Base-by-base conservation (phyloP, 1,140 invertebrate species). In the Saccostrea glomerata region DNA sequence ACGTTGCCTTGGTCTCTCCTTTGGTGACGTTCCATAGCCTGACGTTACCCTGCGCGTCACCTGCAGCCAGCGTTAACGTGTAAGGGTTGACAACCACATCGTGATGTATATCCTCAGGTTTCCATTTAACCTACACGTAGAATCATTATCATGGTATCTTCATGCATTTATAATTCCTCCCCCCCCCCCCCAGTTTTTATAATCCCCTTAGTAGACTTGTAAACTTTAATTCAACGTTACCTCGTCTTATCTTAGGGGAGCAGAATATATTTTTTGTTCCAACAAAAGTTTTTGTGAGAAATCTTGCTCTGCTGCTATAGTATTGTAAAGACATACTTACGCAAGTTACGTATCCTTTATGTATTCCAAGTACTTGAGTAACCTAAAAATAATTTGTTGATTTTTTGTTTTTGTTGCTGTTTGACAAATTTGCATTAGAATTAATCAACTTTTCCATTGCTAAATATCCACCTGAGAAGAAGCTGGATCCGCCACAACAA, bases 401-500 rank as follows among this genome's bases (percentile, higher is more conserved):
- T 15, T 25, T 47, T 47, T 47, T 47, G 5, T 47, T 47, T 15
- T 25, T 47, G 5, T 47, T 47, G 5, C 6, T 47, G 12, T 73
- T 3, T 4, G 30, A 47, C 17, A 54, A 83, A 54, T 54, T 12
- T n/a, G 3, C 20, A 55, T 55, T 17, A 84, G 13, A 56, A 84
- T 23, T 12, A 55, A 55, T 3, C 3, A 55, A n/a, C 54, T 55
- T 47, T 55, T 0, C 17, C 17, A 55, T 25, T 56, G 17, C 47
- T n/a, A 20, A 47, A 23, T 23, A 30, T 15, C 5, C n/a, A 86
- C 85, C 85, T 86, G 85, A 7, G 55, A 55, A 15, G 85, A 73
- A 25, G 36, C 36, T 73, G 66, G 85, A 73, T 86, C 85, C 20
- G 30, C 63, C 40, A 86, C 63, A 4, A 86, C 85, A 11, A 86